These are phyloP conservation scores for Heterocephalus glaber DNA, from an alignment of 2,113 vertebrate genomes.

Conservation along the genomic window DNA sequence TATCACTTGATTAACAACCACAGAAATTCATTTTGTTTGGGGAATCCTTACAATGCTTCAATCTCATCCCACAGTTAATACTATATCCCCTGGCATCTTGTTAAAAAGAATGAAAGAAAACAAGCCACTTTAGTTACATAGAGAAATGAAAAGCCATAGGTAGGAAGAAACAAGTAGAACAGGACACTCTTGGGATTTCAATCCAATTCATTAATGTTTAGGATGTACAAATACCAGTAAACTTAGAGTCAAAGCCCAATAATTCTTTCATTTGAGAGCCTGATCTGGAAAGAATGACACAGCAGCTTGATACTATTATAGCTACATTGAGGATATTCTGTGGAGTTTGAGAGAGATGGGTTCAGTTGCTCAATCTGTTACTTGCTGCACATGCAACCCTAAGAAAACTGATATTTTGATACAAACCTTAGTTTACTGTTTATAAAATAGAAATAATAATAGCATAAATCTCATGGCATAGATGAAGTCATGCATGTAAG, in stretches of 20 bases:
- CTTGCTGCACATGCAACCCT: not conserved
- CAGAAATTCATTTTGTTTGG: not conserved
- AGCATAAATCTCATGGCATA: not conserved
- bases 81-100: conserved; percentile 15
- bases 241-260: not conserved
- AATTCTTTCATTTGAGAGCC: not conserved
- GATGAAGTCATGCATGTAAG: not conserved
- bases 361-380: not conserved
- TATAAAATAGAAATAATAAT: not conserved
- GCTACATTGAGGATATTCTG: not conserved
- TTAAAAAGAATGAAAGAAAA: conserved; percentile 42
- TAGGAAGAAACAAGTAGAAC: not conserved
- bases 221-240: not conserved
- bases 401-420: not conserved
- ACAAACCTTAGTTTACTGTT: not conserved
- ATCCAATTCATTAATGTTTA: not conserved
- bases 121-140: not conserved
- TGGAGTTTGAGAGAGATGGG: not conserved
- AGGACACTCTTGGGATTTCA: not conserved
- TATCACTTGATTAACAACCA: not conserved
- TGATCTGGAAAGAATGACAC: not conserved
- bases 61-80: not conserved
- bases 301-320: not conserved
- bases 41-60: conserved; percentile 9
- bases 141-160: not conserved